phyloP scores from a whole-genome alignment of 2,888 invertebrate species.

The Dysmachus trigonus region DNA sequence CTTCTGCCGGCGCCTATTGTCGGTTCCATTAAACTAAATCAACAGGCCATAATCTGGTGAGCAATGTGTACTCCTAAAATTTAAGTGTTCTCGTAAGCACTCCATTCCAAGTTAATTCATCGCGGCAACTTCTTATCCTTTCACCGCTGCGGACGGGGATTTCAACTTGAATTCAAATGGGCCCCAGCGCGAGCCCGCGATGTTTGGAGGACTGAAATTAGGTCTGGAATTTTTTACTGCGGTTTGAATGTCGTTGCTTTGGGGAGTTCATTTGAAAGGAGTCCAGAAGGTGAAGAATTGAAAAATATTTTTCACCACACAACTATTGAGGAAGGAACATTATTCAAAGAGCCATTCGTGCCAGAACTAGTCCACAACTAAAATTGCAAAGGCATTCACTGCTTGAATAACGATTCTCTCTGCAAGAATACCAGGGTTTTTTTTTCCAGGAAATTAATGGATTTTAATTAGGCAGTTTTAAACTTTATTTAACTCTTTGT shows the following conservation, averaged over 20 bases:
- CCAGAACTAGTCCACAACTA: background rate
- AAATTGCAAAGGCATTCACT: background rate
- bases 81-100: slow-evolving; percentile 1
- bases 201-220: background rate
- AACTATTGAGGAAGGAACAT: background rate
- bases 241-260: background rate
- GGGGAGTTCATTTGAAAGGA: background rate
- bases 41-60: slow-evolving; percentile 7
- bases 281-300: slow-evolving; percentile 4
- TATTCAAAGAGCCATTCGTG: background rate
- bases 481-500: slow-evolving; percentile 23
- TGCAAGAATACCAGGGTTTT: background rate
- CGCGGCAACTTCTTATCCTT: background rate
- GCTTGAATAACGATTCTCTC: background rate
- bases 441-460: slow-evolving; percentile 25
- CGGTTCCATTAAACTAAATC: slow-evolving; percentile 22
- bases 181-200: background rate
- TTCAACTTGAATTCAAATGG: background rate
- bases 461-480: slow-evolving; percentile 36
- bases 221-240: background rate
- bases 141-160: background rate
- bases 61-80: background rate
- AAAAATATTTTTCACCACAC: slow-evolving; percentile 9
- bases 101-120: slow-evolving; percentile 30
- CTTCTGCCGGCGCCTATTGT: background rate